Base-by-base conservation (phyloP, 2,888 invertebrate species). In the Luffia ferchaultella region DNA sequence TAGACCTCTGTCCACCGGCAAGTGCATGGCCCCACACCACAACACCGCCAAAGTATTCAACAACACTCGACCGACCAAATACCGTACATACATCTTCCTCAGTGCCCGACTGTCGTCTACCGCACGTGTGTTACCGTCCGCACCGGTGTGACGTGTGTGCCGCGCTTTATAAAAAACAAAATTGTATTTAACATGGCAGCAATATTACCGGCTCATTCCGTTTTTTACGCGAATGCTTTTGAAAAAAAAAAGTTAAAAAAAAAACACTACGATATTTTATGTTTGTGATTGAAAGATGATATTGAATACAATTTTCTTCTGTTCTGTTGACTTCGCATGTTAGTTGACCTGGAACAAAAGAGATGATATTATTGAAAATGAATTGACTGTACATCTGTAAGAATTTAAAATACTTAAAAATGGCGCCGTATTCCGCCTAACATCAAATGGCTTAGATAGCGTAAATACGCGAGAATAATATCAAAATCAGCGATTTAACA, bases 261-360 rank as follows among this genome's bases (percentile, higher is more conserved):
- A 42, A 47, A 48, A 47, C 50, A 53, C 53, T 60, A 62, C 54
- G 59, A 68, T 58, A 65, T 60, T 73, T 77, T 80, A 57, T 79
- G 78, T 62, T 78, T 79, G 63, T 77, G 79, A 64, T 80, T 78
- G 41, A 77, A 76, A 65, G 73, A 71, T 56, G 73, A 70, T 65
- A 72, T 65, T 53, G 70, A 64, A 62, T 68, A 65, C 63, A 67
- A 67, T 57, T 67, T 64, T 62, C 67, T 67, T 55, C 68, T 67
- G 61, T 67, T 64, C 61, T 67, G 68, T 55, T 67, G 64, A 55
- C 68, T 65, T 73, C 64, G 71, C 82, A 83, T 82, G 69, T 73
- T 80, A 73, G 63, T 68, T 67, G 68, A 77, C 71, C 80, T 82
- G 80, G 16, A 67, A 73, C 68, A 58, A 70, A 65, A 30, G 30